Conservation (phyloP, 2,888 invertebrate species). For the Hirtodrosophila duncani region DNA sequence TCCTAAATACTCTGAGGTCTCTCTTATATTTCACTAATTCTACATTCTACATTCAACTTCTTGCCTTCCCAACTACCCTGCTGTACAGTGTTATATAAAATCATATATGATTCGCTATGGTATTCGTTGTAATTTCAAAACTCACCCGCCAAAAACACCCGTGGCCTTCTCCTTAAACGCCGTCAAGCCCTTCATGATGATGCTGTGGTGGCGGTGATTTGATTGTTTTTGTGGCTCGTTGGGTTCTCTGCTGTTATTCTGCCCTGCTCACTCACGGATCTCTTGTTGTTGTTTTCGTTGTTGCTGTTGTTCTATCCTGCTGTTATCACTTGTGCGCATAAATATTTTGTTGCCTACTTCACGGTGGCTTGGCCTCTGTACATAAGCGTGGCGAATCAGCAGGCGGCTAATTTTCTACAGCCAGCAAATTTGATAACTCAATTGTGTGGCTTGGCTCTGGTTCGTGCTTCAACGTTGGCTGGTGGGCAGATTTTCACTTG, state of each 20-base stretch:
- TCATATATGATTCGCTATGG: constrained; percentile 12
- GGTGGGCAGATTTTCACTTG: constrained; percentile 39
- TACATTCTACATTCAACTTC: too few species aligned
- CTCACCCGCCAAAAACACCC: constrained; percentile 77
- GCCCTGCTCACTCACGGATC: constrained; percentile 7
- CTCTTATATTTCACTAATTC: too few species aligned
- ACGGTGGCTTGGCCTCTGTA: constrained; percentile 54
- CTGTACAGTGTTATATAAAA: neutral
- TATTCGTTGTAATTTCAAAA: constrained; percentile 25
- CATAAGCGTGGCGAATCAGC: constrained; percentile 54
- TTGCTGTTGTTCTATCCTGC: constrained; percentile 32
- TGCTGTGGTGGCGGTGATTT: constrained; percentile 39
- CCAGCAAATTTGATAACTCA: constrained; percentile 60
- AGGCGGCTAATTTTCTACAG: constrained; percentile 54
- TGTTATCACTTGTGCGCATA: constrained; percentile 68
- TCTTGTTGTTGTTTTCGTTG: constrained; percentile 24
- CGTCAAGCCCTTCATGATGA: constrained; percentile 77
- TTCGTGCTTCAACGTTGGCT: constrained; percentile 3
- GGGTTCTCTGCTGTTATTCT: constrained; percentile 16
- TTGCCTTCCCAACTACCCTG: neutral
- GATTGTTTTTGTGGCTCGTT: too few species aligned
- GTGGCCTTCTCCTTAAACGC: constrained; percentile 78
- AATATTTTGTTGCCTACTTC: constrained; percentile 64
- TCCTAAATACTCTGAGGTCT: too few species aligned
- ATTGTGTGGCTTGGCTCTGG: constrained; percentile 47